Percentiles rank a stretch among this genome's conserved stretches.
Conservation (phyloP, 1,140 invertebrate genomes). For the Caenorhabditis elegans region WBcel235 BX284603.4:381001-381500, state of each 20-base stretch:
- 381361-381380: too few species aligned
- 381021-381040: constrained; percentile 33
- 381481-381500: too few species aligned
- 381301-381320: neutral
- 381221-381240: constrained; percentile 38
- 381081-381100: neutral
- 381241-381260: constrained; percentile 45
- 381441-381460: too few species aligned
- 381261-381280: constrained; percentile 42
- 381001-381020: constrained; percentile 38
- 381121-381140: neutral
- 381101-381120: neutral
- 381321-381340: too few species aligned
- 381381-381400: too few species aligned
- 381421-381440: too few species aligned
- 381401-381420: too few species aligned
- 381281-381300: constrained; percentile 42
- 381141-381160: neutral
- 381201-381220: constrained; percentile 16
- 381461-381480: too few species aligned
- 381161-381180: too few species aligned
- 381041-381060: neutral
- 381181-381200: too few species aligned
- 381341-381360: too few species aligned
- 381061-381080: neutral